Evolutionary conservation across 2,797 vertebrate species (phyloP), one percentile per base, ranked within the genome.

Genomic region (Macroramphosus scolopax): DNA sequence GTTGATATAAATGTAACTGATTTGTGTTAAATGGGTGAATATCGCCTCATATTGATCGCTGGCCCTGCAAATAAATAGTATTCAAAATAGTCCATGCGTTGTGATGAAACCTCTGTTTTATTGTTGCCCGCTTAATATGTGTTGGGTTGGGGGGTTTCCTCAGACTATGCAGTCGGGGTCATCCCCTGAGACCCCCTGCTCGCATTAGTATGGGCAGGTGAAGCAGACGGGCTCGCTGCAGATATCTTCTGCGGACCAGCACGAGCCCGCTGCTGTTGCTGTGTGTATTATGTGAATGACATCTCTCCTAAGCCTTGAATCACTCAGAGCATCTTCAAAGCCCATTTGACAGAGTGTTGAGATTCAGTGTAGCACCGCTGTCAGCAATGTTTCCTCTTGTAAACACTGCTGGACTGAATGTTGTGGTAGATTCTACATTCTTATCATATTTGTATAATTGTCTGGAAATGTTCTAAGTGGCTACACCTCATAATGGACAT

Each of bases 401-500:
- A 39, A 63, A 34, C 30, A 37, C 28, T 12, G 17, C 29, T 16
- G 13, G 28, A 41, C 31, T 51, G 8, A 14, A 2, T 43, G n/a
- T n/a, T n/a, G n/a, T n/a, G n/a, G n/a, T n/a, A n/a, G n/a, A 17
- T 46, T 55, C 14, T 16, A 11, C 24, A 36, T 47, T 51, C 39
- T 28, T 31, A 36, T 61, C 11, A 20, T 49, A 24, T 55, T 60
- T 52, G 25, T 59, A 12, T 54, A 41, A 42, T 17, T 47, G 18
- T 26, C 52, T 47, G 35, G 36, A 50, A 48, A 63, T 20, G 26
- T 51, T 38, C 36, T 45, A 45, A 68, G 58, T 57, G 57, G 41
- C 53, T 36, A 8, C 49, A 25, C 30, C 41, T 42, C 35, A 3
- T 65, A 45, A 73, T 54, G 46, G 44, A 54, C 49, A 42, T 75